Evolutionary conservation across 2,113 vertebrate genomes (phyloP).

Genomic region (Nyctibius bracteatus): DNA sequence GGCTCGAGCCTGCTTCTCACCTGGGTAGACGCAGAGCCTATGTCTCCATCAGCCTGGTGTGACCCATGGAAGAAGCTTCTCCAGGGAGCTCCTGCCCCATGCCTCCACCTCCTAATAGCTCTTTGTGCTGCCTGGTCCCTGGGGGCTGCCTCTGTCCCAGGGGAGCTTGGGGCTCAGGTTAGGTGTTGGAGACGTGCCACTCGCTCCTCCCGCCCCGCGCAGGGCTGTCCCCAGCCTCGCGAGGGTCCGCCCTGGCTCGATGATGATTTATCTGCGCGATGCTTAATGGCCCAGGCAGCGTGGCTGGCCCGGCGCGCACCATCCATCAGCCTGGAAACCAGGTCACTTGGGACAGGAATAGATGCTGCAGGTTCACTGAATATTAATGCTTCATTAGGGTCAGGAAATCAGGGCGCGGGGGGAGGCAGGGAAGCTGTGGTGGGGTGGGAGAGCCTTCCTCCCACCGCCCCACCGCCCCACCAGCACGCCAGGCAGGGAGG

Average conservation of each 20-base stretch:
- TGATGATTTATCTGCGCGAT: not conserved
- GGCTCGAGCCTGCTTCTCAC: not conserved
- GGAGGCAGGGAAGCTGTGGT: not conserved
- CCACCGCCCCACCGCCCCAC: not conserved
- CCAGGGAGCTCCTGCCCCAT: not conserved
- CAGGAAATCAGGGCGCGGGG: conserved; percentile 20
- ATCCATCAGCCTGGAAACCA: conserved; percentile 64
- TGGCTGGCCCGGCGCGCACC: not conserved
- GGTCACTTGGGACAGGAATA: conserved; percentile 65
- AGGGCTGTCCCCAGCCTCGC: not conserved
- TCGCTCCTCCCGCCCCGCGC: rapidly evolving
- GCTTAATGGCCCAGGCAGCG: not conserved
- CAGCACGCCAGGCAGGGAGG: rapidly evolving
- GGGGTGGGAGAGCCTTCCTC: not conserved
- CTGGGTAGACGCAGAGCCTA: not conserved
- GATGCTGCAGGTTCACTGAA: conserved; percentile 61
- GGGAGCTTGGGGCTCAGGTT: not conserved
- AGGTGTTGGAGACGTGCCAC: not conserved
- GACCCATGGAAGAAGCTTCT: not conserved
- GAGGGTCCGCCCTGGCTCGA: not conserved
- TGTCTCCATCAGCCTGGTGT: not conserved
- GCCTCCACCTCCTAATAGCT: not conserved
- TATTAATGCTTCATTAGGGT: conserved; percentile 62
- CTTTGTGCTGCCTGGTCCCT: not conserved
- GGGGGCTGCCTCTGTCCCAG: not conserved